Percentiles rank a stretch among this genome's conserved stretches.
Evolutionary conservation across 2,113 vertebrate species (phyloP).

Genomic region (Dipodomys merriami): DNA sequence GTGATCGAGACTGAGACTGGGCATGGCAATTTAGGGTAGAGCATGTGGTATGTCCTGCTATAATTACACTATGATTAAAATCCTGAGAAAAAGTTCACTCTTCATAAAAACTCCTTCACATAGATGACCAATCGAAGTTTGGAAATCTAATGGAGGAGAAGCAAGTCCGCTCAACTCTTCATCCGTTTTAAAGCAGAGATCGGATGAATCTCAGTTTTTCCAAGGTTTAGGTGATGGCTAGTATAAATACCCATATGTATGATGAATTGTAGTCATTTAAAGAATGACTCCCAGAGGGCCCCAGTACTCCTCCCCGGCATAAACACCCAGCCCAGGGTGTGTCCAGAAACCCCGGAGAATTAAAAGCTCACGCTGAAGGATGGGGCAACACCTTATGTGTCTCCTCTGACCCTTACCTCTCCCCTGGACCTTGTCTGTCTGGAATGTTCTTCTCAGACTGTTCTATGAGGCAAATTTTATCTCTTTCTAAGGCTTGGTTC

Average conservation of each 20-base stretch:
- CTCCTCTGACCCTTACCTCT: conserved; percentile 39
- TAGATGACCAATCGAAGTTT: conserved; percentile 24
- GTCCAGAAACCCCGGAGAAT: conserved; percentile 28
- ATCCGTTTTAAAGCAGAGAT: conserved; percentile 2
- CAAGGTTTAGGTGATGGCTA: conserved; percentile 14
- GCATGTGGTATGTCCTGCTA: not conserved
- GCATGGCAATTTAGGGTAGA: not conserved
- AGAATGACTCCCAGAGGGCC: not conserved
- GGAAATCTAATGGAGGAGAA: conserved; percentile 32
- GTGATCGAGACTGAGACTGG: not conserved
- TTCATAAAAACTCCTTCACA: not conserved
- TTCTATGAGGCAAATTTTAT: conserved; percentile 20
- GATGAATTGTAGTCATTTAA: conserved; percentile 56
- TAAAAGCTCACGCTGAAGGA: conserved; percentile 32
- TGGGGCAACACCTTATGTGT: conserved; percentile 37
- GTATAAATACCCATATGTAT: conserved; percentile 44
- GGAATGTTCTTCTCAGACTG: conserved; percentile 54
- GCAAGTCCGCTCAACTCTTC: not conserved
- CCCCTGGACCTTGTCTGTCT: conserved; percentile 1
- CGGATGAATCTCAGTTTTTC: conserved; percentile 2
- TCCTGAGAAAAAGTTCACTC: not conserved
- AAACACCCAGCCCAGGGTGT: conserved; percentile 40
- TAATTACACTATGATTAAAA: conserved; percentile 14
- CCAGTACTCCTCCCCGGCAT: not conserved
- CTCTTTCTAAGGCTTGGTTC: conserved; percentile 50